phyloP scores from a whole-genome alignment of 2,797 vertebrate species.

The Alauda arvensis region DNA sequence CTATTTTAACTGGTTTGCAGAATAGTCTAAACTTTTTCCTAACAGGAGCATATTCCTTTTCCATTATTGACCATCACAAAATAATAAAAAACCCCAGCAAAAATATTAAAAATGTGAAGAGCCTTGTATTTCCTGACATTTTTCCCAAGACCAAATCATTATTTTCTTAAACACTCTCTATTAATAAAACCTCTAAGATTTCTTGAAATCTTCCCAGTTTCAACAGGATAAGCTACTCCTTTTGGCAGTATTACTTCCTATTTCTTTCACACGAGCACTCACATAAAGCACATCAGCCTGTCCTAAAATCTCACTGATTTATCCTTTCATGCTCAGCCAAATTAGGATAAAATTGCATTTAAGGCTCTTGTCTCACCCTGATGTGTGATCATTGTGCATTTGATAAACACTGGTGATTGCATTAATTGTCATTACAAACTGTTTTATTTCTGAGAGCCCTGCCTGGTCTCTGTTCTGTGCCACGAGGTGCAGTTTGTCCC shows the following conservation, averaged over 20 bases:
- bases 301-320: neutral
- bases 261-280: neutral
- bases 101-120: neutral
- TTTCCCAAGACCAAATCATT: neutral
- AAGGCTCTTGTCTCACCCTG: neutral
- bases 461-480: neutral
- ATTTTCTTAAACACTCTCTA: neutral
- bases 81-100: neutral
- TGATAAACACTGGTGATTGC: neutral
- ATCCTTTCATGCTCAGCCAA: neutral
- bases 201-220: slow-evolving; percentile 19
- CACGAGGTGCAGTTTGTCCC: neutral
- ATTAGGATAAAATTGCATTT: neutral
- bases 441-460: neutral
- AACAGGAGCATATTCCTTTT: neutral
- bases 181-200: neutral
- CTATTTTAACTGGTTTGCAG: neutral
- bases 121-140: neutral
- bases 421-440: neutral
- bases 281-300: neutral
- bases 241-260: neutral
- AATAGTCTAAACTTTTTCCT: neutral
- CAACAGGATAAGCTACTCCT: neutral
- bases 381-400: neutral
- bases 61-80: neutral